Evolutionary conservation across 2,888 invertebrate species (phyloP).

Genomic region (Busseola fusca): DNA sequence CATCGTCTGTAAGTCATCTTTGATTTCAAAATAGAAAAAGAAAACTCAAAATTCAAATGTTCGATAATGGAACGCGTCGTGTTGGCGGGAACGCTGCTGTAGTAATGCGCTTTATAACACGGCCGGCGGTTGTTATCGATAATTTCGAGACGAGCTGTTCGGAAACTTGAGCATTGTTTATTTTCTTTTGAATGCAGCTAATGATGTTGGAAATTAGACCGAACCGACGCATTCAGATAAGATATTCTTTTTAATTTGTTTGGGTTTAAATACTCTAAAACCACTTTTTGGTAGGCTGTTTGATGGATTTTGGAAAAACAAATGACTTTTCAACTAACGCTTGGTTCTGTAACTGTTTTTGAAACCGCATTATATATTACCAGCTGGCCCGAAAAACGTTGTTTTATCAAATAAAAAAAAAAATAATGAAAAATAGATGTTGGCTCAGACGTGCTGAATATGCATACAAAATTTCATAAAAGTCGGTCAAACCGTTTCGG

Average conservation of each 20-base stretch:
- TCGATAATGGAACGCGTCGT: constrained; percentile 49
- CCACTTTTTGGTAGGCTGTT: neutral
- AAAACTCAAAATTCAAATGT: constrained; percentile 45
- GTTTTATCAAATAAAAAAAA: too few relatives aligned
- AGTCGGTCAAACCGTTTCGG: too few relatives aligned
- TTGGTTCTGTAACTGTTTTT: neutral
- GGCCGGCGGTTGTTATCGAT: constrained; percentile 50
- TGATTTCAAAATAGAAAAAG: constrained; percentile 54
- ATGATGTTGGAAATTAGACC: constrained; percentile 28
- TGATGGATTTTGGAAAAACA: neutral
- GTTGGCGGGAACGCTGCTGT: constrained; percentile 48
- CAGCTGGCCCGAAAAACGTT: too few relatives aligned
- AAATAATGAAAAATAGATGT: too few relatives aligned
- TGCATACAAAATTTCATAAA: too few relatives aligned
- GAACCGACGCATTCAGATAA: constrained; percentile 18
- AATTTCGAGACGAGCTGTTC: constrained; percentile 50
- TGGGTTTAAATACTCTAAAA: constrained; percentile 1
- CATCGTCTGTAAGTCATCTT: constrained; percentile 86
- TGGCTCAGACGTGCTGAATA: too few relatives aligned
- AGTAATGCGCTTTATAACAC: constrained; percentile 53
- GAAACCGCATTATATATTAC: neutral
- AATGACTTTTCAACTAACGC: neutral
- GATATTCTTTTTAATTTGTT: constrained; percentile 12
- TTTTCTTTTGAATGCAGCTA: constrained; percentile 40
- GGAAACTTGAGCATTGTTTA: constrained; percentile 54